Evolutionary conservation across 2,888 invertebrate genomes (phyloP), one percentile per base, ranked within the genome.

Genomic region (Phalera bucephala): DNA sequence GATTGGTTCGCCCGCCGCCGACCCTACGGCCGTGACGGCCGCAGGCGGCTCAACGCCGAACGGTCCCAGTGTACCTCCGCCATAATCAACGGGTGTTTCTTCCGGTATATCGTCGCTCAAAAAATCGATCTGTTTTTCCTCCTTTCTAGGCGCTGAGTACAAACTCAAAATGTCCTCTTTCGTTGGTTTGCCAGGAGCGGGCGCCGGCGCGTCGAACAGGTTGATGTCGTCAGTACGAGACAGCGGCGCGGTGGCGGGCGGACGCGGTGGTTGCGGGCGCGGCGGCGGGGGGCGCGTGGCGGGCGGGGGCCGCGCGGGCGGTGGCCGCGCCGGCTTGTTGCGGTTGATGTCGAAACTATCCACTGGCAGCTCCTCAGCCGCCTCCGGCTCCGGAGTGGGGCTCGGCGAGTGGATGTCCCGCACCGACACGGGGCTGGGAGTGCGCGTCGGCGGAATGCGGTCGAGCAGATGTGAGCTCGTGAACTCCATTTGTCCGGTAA

Each of bases 401-500:
- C 96, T 95, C 0, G 96, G 96, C 0, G 96, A 95, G 70, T 96
- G 95, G 6, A 95, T 87, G 57, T 95, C 95, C 25, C 94, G 88
- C 87, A 95, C 95, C 6, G 96, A 94, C 0, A 96, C 95, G 0
- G 97, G 97, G 74, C 96, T 96, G 0, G 97, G 97, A 0, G 96
- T 95, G 51, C 96, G 92, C 0, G 96, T 96, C 3, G 94, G 95
- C 33, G 96, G 95, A 43, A 96, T 92, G 41, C 96, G 93, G 55
- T 96, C 95, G 36, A 97, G 79, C 33, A 97, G 83, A 67, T 96
- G 94, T 2, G 95, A 94, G 57, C 96, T 96, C 0, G 96, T 95
- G 31, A 95, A 95, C 66, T 97, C 96, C 93, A 97, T 93, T 36
- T 95, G 96, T 1, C 95, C 96, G 21, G 97, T 96, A 1, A 97